Conservation (phyloP, 2,888 invertebrate genomes). For the Smittia aterrima region DNA sequence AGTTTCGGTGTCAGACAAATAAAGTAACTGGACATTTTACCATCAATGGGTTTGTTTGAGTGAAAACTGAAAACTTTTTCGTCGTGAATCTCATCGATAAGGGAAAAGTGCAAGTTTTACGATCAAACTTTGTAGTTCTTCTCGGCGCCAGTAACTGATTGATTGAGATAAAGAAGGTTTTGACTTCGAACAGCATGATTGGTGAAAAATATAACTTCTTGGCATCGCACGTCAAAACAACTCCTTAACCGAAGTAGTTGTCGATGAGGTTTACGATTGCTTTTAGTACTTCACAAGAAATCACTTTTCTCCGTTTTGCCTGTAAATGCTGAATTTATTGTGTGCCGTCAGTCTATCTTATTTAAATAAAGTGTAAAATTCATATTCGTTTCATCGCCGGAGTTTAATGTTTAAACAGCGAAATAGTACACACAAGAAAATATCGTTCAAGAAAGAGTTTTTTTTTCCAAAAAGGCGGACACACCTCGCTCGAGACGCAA, state of each 20-base stretch:
- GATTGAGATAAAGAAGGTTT: too few relatives aligned
- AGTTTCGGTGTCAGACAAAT: conserved; percentile 24
- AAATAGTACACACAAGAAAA: conserved; percentile 19
- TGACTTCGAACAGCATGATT: too few relatives aligned
- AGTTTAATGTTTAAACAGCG: conserved; percentile 4
- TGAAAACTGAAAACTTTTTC: not conserved
- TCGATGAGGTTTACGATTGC: conserved; percentile 4
- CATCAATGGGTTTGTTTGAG: conserved; percentile 16
- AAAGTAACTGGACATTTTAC: conserved; percentile 19
- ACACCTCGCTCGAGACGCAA: conserved; percentile 20
- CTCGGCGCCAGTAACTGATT: not conserved
- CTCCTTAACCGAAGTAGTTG: not conserved
- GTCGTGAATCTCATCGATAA: not conserved
- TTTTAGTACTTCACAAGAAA: conserved; percentile 13
- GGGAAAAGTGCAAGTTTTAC: conserved; percentile 10
- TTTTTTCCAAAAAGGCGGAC: conserved; percentile 6
- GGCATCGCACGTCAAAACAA: conserved; percentile 11
- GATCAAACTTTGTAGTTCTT: not conserved
- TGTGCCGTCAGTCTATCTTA: conserved; percentile 23
- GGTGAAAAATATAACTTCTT: not conserved
- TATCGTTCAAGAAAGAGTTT: conserved; percentile 13
- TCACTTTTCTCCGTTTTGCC: conserved; percentile 10
- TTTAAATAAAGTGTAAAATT: conserved; percentile 29
- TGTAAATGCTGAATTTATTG: conserved; percentile 1
- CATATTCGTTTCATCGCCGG: not conserved